Evolutionary conservation across 2,113 vertebrate species (phyloP).

Genomic region (Eurystomus gularis): DNA sequence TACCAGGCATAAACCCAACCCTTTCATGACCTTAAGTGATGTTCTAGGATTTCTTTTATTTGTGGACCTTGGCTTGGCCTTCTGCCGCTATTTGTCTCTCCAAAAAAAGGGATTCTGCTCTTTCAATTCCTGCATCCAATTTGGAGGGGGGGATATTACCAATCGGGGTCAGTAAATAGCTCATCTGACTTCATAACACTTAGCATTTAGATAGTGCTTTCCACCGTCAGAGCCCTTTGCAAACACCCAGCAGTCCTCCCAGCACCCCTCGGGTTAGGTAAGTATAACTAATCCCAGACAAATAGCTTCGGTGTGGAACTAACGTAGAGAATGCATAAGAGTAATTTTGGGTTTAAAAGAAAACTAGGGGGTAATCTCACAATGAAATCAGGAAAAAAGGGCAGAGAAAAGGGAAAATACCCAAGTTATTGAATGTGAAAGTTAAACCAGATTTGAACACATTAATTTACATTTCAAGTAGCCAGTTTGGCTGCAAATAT

Average conservation of each 20-base stretch:
- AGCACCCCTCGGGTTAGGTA: constrained; percentile 21
- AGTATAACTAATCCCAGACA: constrained; percentile 66
- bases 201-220: constrained; percentile 65
- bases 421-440: neutral
- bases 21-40: constrained; percentile 53
- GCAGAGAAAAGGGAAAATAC: neutral
- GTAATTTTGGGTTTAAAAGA: constrained; percentile 46
- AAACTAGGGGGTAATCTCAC: constrained; percentile 31
- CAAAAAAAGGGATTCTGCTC: constrained; percentile 50
- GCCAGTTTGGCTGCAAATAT: neutral
- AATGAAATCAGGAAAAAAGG: constrained; percentile 4
- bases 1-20: neutral
- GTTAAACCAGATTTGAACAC: neutral
- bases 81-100: constrained; percentile 55
- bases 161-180: constrained; percentile 56
- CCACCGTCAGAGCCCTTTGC: constrained; percentile 53
- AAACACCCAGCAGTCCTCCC: constrained; percentile 49
- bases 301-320: constrained; percentile 58
- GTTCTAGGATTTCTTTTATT: constrained; percentile 58
- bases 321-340: constrained; percentile 35
- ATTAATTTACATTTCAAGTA: constrained; percentile 45
- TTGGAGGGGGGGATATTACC: constrained; percentile 40
- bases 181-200: constrained; percentile 58
- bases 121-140: constrained; percentile 6
- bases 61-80: constrained; percentile 60